Conservation (phyloP, 1,140 invertebrate species). For the Pseudoatta argentina region DNA sequence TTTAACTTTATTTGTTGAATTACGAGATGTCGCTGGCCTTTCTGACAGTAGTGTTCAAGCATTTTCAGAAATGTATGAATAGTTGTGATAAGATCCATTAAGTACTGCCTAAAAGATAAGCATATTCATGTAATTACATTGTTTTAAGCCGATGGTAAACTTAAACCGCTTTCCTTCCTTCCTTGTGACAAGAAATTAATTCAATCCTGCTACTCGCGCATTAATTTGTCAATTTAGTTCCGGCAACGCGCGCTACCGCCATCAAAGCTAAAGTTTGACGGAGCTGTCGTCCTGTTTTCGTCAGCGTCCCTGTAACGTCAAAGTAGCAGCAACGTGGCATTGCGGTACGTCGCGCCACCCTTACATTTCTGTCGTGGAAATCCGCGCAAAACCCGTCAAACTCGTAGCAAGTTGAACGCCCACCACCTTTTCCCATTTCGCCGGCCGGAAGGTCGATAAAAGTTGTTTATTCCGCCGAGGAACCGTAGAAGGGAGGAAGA, state of each 20-base stretch:
- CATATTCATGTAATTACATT: constrained; percentile 10
- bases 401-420: constrained; percentile 75
- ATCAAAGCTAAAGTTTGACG: constrained; percentile 66
- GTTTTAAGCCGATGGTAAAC: constrained; percentile 22
- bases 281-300: constrained; percentile 69
- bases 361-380: constrained; percentile 75
- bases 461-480: constrained; percentile 81
- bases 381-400: constrained; percentile 77
- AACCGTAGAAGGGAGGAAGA: constrained; percentile 65
- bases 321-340: constrained; percentile 68
- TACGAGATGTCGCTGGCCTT: constrained; percentile 89
- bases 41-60: constrained; percentile 93
- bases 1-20: constrained; percentile 90
- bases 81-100: constrained; percentile 95
- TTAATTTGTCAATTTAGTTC: constrained; percentile 68
- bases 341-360: constrained; percentile 54
- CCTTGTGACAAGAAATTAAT: constrained; percentile 66
- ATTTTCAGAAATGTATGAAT: constrained; percentile 97
- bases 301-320: constrained; percentile 66
- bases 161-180: constrained; percentile 36
- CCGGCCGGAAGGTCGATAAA: constrained; percentile 78
- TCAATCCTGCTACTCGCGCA: constrained; percentile 54
- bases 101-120: constrained; percentile 89
- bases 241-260: constrained; percentile 44
- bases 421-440: constrained; percentile 77